Conservation (phyloP, 2,113 vertebrate genomes). For the Hippocampus mohnikei region DNA sequence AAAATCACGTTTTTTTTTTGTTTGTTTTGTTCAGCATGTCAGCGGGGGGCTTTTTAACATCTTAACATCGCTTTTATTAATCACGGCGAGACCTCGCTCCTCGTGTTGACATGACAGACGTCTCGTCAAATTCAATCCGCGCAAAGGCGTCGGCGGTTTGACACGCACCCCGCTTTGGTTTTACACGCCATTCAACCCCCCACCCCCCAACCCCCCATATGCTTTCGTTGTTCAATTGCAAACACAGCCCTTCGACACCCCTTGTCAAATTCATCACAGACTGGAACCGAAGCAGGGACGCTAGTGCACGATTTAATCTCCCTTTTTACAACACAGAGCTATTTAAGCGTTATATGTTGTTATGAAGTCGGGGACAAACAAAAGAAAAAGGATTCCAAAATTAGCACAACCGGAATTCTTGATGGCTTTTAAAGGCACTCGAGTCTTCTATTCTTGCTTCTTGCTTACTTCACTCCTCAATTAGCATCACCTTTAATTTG, state of each 20-base stretch:
- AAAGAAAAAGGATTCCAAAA: background rate
- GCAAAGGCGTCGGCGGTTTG: background rate
- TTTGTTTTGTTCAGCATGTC: background rate
- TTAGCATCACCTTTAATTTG: conserved; percentile 16
- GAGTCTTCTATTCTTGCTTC: background rate
- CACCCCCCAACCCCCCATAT: too few relatives aligned
- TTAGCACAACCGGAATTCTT: background rate
- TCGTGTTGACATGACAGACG: background rate
- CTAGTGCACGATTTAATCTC: background rate
- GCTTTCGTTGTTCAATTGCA: background rate
- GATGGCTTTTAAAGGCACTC: background rate
- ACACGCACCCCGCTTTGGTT: too few relatives aligned
- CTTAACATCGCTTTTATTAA: background rate
- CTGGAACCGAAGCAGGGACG: background rate
- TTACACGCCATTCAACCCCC: too few relatives aligned
- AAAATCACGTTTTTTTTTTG: background rate
- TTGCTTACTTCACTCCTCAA: background rate
- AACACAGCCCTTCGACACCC: conserved; percentile 1
- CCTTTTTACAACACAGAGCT: background rate
- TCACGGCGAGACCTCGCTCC: background rate
- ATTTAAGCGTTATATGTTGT: background rate
- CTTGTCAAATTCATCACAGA: conserved; percentile 7
- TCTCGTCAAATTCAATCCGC: background rate
- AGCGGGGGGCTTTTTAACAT: background rate
- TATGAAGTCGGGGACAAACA: background rate